Evolutionary conservation across 1,140 invertebrate species (phyloP).

Genomic region (Orius laevigatus): DNA sequence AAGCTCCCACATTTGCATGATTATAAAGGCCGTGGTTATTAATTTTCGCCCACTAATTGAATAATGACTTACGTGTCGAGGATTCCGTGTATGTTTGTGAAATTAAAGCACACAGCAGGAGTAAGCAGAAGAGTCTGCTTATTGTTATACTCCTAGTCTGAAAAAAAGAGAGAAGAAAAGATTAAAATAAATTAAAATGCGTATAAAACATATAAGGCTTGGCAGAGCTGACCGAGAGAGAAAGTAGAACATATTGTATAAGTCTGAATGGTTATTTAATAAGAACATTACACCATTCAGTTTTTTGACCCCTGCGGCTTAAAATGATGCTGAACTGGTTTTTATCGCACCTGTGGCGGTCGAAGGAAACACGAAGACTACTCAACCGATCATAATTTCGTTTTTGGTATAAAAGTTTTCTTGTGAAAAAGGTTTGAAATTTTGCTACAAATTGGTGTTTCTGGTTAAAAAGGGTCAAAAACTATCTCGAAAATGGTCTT

Average conservation of each 20-base stretch:
- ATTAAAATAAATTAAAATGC: slow-evolving; percentile 1
- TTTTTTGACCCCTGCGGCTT: not conserved
- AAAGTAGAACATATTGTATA: slow-evolving; percentile 1
- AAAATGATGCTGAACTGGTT: not conserved
- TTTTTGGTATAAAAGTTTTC: no score
- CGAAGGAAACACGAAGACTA: no score
- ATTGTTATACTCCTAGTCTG: slow-evolving; percentile 10
- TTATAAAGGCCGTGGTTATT: not conserved
- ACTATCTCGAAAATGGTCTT: no score
- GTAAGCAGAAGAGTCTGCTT: slow-evolving; percentile 9
- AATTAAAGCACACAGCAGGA: slow-evolving; percentile 7
- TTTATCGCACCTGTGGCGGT: no score
- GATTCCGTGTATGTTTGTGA: slow-evolving; percentile 13
- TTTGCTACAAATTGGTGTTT: no score
- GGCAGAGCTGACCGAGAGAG: not conserved
- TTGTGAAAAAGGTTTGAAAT: no score
- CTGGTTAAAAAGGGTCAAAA: no score
- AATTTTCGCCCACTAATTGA: not conserved
- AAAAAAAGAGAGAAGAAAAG: not conserved
- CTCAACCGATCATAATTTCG: no score
- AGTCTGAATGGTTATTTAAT: not conserved
- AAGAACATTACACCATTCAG: not conserved
- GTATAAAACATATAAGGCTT: not conserved
- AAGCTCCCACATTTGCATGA: slow-evolving; percentile 21
- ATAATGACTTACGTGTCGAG: slow-evolving; percentile 8